Base-by-base conservation (phyloP, 53 echinoderm and acorn worm genomes). In the Temnopleurus reevesii region DNA sequence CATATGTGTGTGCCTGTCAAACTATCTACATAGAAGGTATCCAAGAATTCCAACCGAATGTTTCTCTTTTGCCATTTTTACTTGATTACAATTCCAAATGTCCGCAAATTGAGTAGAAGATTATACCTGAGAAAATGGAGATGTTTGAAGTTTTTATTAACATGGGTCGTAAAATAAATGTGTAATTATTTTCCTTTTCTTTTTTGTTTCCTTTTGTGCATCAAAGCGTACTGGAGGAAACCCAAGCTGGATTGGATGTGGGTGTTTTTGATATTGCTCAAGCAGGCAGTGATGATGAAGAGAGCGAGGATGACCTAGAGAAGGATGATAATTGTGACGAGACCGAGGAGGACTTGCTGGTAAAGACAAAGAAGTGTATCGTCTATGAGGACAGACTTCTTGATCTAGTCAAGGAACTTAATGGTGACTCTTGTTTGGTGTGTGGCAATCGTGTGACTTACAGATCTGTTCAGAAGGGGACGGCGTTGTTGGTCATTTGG, bases 401-500 rank as follows among this genome's bases (percentile, higher is more conserved):
- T 1, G 84, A 84, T 12, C 26, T 84, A 18, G 5, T 84, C 35
- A 34, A 27, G 19, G 3, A 1, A 1, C 21, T 17, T 34, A 15
- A 84, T 58, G 84, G 84, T 3, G 84, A 84, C 1, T 18, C 0
- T 3, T 84, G 84, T 41, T 3, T 17, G 1, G n/a, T 0, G 9
- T 84, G 84, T 23, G 7, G 27, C 6, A 2, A 4, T 3, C 15
- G 17, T 4, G 2, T 57, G 2, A 5, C 0, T 13, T 57, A 58
- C 58, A 35, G 44, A 6, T 13, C 13, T 58, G 56, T 36, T 2
- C 58, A 55, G 31, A 84, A 84, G 57, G 84, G 84, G n/a, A 84
- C 58, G 21, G 84, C 84, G 2, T 2, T 84, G 1, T 1, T 84
- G 0, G 43, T 84, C 2, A 84, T 38, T 4, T 84, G 84, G 54